Conservation (phyloP, 2,888 invertebrate species). For the Blera fallax region DNA sequence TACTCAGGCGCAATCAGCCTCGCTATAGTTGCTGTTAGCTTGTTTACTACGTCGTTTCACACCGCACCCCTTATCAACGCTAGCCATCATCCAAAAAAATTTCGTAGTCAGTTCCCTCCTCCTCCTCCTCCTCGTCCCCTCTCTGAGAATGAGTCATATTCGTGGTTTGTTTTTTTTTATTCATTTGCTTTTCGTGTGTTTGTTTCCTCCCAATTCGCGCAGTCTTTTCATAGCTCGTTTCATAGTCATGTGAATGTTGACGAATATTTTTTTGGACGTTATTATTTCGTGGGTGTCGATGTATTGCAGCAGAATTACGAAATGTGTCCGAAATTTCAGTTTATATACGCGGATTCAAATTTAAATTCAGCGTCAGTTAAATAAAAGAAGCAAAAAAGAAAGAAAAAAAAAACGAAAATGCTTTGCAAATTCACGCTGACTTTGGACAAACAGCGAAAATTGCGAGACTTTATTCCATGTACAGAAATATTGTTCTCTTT, state of each 20-base stretch:
- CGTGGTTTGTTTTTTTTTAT: slow-evolving; percentile 32
- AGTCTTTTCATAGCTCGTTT: slow-evolving; percentile 37
- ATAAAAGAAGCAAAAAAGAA: no score
- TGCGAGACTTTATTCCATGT: slow-evolving; percentile 11
- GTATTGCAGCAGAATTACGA: slow-evolving; percentile 39
- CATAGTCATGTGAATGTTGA: slow-evolving; percentile 67
- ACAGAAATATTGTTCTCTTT: not conserved
- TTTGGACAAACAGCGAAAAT: slow-evolving; percentile 13
- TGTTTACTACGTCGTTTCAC: slow-evolving; percentile 48
- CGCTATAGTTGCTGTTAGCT: slow-evolving; percentile 29
- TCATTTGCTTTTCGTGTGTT: slow-evolving; percentile 3
- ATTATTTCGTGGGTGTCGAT: slow-evolving; percentile 43
- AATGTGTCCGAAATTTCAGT: slow-evolving; percentile 39
- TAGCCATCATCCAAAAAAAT: slow-evolving; percentile 19
- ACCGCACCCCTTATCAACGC: slow-evolving; percentile 19
- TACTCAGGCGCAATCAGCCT: slow-evolving; percentile 63
- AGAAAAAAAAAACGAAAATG: not conserved
- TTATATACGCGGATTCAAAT: slow-evolving; percentile 42
- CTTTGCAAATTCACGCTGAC: slow-evolving; percentile 1
- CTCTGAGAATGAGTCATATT: slow-evolving; percentile 45
- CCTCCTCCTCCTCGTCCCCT: not conserved
- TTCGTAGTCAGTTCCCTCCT: not conserved
- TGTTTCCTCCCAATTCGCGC: slow-evolving; percentile 45
- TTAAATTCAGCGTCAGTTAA: slow-evolving; percentile 20
- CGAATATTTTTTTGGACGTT: slow-evolving; percentile 13